phyloP scores from a whole-genome alignment of 1,140 invertebrate genomes.

The Eciton burchellii region DNA sequence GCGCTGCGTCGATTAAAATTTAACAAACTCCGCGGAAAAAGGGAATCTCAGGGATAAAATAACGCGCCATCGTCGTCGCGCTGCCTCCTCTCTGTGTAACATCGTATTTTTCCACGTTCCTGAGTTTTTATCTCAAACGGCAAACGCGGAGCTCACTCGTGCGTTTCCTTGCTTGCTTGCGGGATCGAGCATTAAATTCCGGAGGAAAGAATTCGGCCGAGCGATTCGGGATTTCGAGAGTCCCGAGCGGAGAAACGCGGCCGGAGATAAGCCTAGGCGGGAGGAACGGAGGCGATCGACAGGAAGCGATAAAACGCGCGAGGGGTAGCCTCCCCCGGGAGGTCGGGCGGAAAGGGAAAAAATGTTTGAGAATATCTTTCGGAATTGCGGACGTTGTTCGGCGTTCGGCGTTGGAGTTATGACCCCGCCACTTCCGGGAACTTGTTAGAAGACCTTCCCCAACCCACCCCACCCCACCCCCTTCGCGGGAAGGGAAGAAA shows the following conservation, averaged over 20 bases:
- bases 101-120: conserved; percentile 28
- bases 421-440: neutral
- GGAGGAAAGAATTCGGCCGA: conserved; percentile 49
- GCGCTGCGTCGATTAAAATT: conserved; percentile 48
- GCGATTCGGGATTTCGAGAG: conserved; percentile 58
- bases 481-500: neutral
- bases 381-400: conserved; percentile 41
- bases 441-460: conserved; percentile 23
- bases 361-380: conserved; percentile 55
- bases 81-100: conserved; percentile 6
- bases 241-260: conserved; percentile 18
- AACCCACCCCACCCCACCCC: neutral
- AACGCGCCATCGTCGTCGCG: neutral
- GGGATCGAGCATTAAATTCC: conserved; percentile 69
- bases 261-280: neutral
- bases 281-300: neutral
- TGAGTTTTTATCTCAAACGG: conserved; percentile 18
- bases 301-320: conserved; percentile 68
- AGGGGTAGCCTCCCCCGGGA: conserved; percentile 45
- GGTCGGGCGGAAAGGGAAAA: neutral
- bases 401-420: conserved; percentile 9
- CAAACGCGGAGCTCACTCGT: conserved; percentile 9
- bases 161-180: neutral
- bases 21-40: conserved; percentile 50
- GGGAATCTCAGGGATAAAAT: conserved; percentile 36